Evolutionary conservation across 2,113 vertebrate genomes (phyloP).

Genomic region (Castor canadensis): DNA sequence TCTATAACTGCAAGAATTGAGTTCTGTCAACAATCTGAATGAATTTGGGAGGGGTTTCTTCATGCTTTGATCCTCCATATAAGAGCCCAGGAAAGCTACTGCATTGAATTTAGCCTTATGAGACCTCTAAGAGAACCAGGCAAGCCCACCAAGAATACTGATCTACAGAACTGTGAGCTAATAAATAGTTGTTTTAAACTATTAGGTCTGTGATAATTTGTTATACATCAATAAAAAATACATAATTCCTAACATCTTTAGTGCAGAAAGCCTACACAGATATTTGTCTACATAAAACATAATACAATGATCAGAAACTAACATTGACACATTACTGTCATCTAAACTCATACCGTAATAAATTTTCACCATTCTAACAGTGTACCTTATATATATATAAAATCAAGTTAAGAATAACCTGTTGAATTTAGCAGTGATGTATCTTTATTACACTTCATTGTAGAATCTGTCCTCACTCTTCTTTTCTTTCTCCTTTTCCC

Average conservation of each 20-base stretch:
- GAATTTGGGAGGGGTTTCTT: neutral
- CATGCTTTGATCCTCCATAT: neutral
- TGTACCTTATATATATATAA: neutral
- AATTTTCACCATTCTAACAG: neutral
- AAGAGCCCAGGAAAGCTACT: neutral
- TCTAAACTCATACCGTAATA: neutral
- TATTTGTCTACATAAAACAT: neutral
- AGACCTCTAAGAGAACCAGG: neutral
- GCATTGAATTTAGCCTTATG: neutral
- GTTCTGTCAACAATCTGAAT: neutral
- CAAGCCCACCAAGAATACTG: neutral
- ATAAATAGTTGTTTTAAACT: neutral
- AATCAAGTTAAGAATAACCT: neutral
- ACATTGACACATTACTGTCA: neutral
- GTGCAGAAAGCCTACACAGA: neutral
- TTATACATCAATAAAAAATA: neutral
- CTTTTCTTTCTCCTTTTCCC: too few species aligned
- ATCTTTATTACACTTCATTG: neutral
- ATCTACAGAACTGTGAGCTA: neutral
- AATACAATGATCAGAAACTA: neutral
- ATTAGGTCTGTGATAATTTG: neutral
- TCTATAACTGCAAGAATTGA: neutral
- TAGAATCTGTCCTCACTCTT: neutral
- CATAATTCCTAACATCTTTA: neutral
- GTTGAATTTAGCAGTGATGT: neutral